Base-by-base conservation (phyloP, 2,888 invertebrate species). In the Andrena bicolor region DNA sequence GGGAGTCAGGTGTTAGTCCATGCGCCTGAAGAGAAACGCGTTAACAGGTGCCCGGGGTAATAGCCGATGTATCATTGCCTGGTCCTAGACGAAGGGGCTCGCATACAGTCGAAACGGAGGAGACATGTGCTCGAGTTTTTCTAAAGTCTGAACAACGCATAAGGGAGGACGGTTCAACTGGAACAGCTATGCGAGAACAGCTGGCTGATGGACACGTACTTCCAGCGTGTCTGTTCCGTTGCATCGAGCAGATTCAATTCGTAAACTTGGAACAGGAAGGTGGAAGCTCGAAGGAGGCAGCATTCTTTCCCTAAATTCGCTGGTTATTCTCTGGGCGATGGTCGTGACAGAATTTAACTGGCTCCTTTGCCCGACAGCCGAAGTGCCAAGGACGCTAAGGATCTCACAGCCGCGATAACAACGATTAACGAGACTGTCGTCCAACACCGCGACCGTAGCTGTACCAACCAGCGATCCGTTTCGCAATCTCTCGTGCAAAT, bases 11-110 rank as follows among this genome's bases (percentile, higher is more conserved):
- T 90, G 91, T 88, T 89, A 86, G 83, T 81, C 79, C 87, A 81
- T 82, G 88, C 83, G 86, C 80, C 83, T 70, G 73, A 82, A 89
- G 90, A 90, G 90, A 92, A 91, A 91, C 91, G 90, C 90, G 89
- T 91, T 92, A 92, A 92, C 92, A 92, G 92, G 92, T 92, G 91
- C 86, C 87, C 85, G 82, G 87, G 90, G 89, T 92, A 92, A 91
- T 91, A 90, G 90, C 90, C 90, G 90, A 91, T 92, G 91, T 89
- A 91, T 92, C 92, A 92, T 91, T 90, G 89, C 84, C 85, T 63
- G 41, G 71, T 78, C 76, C 80, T 83, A 82, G 80, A 85, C 74
- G 87, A 87, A 88, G 58, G 81, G 61, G 71, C 81, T 73, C 72
- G 81, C 76, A 68, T 20, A 76, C 61, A 41, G 48, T 66, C 70